Evolutionary conservation across 1,140 invertebrate species (phyloP).

Genomic region (Calycopis cecrops): DNA sequence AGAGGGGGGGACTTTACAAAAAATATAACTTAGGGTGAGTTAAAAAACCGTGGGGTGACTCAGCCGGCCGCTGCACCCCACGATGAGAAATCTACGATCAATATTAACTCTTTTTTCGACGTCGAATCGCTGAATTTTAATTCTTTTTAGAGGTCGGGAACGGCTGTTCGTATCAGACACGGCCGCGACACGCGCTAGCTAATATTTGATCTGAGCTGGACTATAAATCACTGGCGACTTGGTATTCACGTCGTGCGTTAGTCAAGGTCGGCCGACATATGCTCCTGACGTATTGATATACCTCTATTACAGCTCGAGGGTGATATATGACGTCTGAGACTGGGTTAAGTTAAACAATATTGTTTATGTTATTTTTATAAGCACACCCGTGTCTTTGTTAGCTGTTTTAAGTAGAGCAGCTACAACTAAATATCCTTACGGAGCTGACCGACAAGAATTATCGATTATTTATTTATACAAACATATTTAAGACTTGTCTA

Average conservation of each 20-base stretch:
- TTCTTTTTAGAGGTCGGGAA: constrained; percentile 43
- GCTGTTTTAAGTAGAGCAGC: no score
- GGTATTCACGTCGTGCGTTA: constrained; percentile 38
- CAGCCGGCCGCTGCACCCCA: constrained; percentile 73
- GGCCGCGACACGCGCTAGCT: constrained; percentile 11
- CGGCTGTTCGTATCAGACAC: constrained; percentile 6
- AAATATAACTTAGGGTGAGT: constrained; percentile 76
- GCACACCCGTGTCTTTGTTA: no score
- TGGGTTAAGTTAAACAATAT: no score
- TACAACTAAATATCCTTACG: no score
- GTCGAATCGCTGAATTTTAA: constrained; percentile 69
- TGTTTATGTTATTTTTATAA: no score
- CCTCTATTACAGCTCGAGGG: background rate
- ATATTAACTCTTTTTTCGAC: constrained; percentile 77
- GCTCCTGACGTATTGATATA: constrained; percentile 43
- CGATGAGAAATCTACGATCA: constrained; percentile 75
- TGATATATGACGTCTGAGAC: no score
- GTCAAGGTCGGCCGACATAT: constrained; percentile 56
- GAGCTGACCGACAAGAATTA: no score
- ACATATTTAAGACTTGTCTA: no score
- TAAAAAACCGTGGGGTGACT: constrained; percentile 75
- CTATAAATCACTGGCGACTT: constrained; percentile 43
- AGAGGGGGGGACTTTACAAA: constrained; percentile 68
- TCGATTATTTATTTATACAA: no score
- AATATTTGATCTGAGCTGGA: constrained; percentile 33